phyloP scores from a whole-genome alignment of 1,140 invertebrate species.

The Apis florea region DNA sequence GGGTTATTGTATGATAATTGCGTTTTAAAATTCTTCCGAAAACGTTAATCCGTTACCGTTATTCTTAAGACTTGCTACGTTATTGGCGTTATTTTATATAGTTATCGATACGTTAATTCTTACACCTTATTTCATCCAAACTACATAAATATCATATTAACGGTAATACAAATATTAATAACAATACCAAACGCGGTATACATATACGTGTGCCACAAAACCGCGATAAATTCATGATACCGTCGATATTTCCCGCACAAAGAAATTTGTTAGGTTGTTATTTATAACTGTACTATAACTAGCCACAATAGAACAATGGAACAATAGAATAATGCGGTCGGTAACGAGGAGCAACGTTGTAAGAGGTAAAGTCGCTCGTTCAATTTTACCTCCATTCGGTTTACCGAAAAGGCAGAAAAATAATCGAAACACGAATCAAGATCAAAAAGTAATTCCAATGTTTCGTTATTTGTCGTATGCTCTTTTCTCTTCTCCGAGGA shows the following conservation, averaged over 20 bases:
- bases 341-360: conserved; percentile 21
- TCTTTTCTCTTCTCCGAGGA: background rate
- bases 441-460: conserved; percentile 26
- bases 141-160: too few relatives aligned
- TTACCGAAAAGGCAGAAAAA: conserved; percentile 31
- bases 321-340: conserved; percentile 37
- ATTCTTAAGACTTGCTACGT: background rate
- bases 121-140: background rate
- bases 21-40: background rate
- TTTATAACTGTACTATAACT: conserved; percentile 25
- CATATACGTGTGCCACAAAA: background rate
- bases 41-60: background rate
- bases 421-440: conserved; percentile 10
- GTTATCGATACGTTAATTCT: background rate
- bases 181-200: background rate
- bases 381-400: background rate
- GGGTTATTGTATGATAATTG: background rate
- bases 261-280: conserved; percentile 33
- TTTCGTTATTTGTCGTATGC: conserved; percentile 26
- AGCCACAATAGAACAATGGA: conserved; percentile 46
- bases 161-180: background rate
- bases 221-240: background rate
- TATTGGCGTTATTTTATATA: background rate
- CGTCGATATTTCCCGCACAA: conserved; percentile 15
- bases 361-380: background rate